Evolutionary conservation across 2,113 vertebrate species (phyloP).

Genomic region (Lophochroa leadbeateri): DNA sequence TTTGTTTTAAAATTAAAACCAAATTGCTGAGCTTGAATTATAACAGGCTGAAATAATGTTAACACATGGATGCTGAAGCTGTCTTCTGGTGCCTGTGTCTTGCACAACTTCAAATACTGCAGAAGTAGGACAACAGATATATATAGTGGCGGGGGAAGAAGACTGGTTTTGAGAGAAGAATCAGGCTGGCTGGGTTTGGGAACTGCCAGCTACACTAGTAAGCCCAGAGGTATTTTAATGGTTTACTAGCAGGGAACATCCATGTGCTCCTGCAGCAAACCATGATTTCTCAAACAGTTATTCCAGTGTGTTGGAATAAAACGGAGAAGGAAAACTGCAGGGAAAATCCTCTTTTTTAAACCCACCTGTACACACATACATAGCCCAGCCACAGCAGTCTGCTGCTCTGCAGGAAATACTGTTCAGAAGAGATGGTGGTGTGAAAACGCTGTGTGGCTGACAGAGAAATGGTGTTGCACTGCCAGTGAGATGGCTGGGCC

Average conservation of each 20-base stretch:
- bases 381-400: neutral
- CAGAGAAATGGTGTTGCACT: accelerated
- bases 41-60: too few relatives aligned
- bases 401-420: neutral
- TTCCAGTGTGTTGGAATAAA: neutral
- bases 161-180: neutral
- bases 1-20: neutral
- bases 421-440: accelerated
- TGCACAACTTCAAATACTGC: neutral
- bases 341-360: accelerated
- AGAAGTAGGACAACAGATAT: neutral
- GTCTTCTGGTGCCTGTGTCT: too few relatives aligned
- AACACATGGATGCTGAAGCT: too few relatives aligned
- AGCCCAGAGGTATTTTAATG: neutral
- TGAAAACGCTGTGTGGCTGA: neutral
- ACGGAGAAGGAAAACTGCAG: neutral
- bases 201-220: neutral
- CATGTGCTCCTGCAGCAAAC: neutral
- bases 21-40: neutral
- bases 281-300: neutral
- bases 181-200: neutral
- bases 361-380: neutral
- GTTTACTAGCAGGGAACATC: neutral
- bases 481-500: neutral
- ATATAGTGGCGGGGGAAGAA: neutral